Percentiles rank a stretch among this genome's conserved stretches.
Conservation (phyloP, 2,888 invertebrate genomes). For the Brachypterus glaber region DNA sequence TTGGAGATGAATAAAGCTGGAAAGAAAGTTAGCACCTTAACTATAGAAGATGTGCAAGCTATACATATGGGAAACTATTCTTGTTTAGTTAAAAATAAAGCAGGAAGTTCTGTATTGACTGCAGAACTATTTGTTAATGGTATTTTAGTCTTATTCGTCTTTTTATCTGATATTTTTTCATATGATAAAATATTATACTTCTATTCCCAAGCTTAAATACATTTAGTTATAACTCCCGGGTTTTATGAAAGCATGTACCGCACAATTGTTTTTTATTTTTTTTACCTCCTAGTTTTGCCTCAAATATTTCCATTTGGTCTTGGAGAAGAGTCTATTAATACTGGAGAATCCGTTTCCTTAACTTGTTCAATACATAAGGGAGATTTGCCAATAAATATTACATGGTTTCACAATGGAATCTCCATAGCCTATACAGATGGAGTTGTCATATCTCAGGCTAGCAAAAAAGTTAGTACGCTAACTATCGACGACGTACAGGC, state of each 20-base stretch:
- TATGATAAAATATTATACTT: too few relatives aligned
- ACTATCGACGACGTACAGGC: slow-evolving; percentile 61
- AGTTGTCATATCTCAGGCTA: slow-evolving; percentile 34
- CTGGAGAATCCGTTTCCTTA: slow-evolving; percentile 57
- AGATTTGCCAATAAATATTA: slow-evolving; percentile 59
- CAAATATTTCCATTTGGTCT: slow-evolving; percentile 35
- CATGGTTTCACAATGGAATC: slow-evolving; percentile 62
- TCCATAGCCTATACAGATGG: slow-evolving; percentile 36
- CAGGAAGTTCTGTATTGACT: slow-evolving; percentile 45
- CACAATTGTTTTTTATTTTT: too few relatives aligned
- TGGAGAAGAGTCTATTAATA: slow-evolving; percentile 51
- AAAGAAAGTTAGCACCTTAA: slow-evolving; percentile 46
- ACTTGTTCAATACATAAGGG: slow-evolving; percentile 61
- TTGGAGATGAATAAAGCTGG: slow-evolving; percentile 48
- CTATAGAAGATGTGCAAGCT: slow-evolving; percentile 61
- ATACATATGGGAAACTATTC: slow-evolving; percentile 67
- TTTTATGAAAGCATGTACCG: too few relatives aligned
- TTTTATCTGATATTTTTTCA: too few relatives aligned
- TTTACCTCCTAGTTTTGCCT: slow-evolving; percentile 26
- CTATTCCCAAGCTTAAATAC: too few relatives aligned
- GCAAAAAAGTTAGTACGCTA: slow-evolving; percentile 51
- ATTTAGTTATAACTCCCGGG: too few relatives aligned
- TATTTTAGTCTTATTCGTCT: slow-evolving; percentile 25
- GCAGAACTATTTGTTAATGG: slow-evolving; percentile 48
- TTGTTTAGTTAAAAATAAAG: slow-evolving; percentile 56